These are phyloP conservation scores for Adelphocoris suturalis DNA, from an alignment of 2,888 invertebrate genomes.

Conservation along the genomic window DNA sequence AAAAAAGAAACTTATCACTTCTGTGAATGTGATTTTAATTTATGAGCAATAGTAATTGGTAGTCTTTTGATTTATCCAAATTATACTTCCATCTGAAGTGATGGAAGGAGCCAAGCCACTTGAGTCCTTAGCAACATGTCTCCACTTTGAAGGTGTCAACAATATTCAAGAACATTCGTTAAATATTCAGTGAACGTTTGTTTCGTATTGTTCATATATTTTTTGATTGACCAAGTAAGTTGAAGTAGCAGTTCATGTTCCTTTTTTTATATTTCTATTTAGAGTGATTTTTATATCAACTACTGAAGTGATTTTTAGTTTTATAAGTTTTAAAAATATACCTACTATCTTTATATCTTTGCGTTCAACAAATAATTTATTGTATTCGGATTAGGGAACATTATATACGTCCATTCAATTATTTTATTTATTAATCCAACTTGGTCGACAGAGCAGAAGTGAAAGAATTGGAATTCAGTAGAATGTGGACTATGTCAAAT, in stretches of 20 bases:
- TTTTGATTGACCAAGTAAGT: not conserved
- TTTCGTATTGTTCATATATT: not conserved
- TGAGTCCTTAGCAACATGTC: not conserved
- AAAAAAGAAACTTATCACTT: not conserved
- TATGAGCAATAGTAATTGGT: no score
- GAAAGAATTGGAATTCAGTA: not conserved
- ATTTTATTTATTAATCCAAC: conserved; percentile 35
- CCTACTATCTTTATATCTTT: not conserved
- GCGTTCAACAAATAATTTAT: not conserved
- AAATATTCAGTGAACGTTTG: conserved; percentile 11
- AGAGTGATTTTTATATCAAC: conserved; percentile 26
- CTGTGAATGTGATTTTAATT: not conserved
- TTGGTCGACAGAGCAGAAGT: not conserved
- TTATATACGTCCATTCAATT: not conserved
- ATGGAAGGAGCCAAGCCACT: not conserved
- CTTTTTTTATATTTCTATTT: conserved; percentile 4
- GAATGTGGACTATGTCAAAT: not conserved
- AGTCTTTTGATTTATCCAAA: no score
- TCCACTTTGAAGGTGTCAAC: not conserved
- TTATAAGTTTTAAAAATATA: not conserved
- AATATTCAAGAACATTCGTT: not conserved
- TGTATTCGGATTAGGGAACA: conserved; percentile 12
- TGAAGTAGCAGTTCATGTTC: conserved; percentile 4
- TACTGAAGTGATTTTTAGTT: conserved; percentile 15
- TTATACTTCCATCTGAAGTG: no score